Conservation (phyloP, 2,797 vertebrate species). For the Choloepus didactylus region DNA sequence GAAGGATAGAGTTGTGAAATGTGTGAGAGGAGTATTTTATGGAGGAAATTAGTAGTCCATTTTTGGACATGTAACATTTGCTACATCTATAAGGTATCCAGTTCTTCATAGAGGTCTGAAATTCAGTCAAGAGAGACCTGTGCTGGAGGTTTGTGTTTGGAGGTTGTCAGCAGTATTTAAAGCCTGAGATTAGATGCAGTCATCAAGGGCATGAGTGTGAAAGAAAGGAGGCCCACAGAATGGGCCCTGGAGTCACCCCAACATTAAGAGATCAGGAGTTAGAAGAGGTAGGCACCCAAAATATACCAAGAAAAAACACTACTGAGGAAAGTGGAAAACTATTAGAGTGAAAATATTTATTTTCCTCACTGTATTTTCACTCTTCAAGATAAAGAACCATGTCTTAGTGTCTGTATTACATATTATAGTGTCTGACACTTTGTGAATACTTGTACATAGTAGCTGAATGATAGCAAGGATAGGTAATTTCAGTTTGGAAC, state of each 20-base stretch:
- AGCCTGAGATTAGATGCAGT: background rate
- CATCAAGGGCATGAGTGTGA: background rate
- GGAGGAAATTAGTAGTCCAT: background rate
- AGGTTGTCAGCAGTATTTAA: background rate
- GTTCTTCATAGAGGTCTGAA: background rate
- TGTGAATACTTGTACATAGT: background rate
- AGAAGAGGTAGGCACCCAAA: background rate
- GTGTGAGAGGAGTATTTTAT: background rate
- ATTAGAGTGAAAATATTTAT: background rate
- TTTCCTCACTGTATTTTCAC: background rate
- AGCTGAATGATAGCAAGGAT: background rate
- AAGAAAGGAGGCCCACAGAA: background rate
- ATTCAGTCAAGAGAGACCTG: background rate
- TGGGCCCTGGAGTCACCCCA: background rate
- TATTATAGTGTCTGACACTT: background rate
- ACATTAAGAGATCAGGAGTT: background rate
- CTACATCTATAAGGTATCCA: background rate
- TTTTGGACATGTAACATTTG: background rate
- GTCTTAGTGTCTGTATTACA: background rate
- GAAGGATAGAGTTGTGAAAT: background rate
- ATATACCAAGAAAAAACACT: background rate
- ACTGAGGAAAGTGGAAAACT: background rate
- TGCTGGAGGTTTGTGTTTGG: background rate
- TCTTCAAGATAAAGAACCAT: background rate
- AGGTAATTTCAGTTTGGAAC: background rate